A percentile compares a stretch with the other conserved stretches of the same genome.
Conservation (phyloP, 2,113 vertebrate genomes). For the Sebastes fasciatus region DNA sequence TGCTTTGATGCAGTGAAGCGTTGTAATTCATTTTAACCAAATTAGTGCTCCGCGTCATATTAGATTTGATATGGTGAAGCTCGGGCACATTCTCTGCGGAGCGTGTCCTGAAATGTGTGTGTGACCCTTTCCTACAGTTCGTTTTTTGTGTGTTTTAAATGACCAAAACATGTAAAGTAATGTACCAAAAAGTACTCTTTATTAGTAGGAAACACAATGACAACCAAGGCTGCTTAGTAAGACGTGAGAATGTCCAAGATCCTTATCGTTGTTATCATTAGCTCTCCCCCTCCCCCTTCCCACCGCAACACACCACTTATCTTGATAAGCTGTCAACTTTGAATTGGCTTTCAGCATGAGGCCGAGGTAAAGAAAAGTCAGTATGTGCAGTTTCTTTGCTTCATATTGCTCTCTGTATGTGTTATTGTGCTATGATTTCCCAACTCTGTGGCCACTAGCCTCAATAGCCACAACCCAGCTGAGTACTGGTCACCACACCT, state of each 20-base stretch:
- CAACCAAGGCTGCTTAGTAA: slow-evolving; percentile 1
- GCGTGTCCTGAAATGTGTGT: slow-evolving; percentile 11
- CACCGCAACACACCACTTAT: slow-evolving; percentile 27
- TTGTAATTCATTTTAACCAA: slow-evolving; percentile 65
- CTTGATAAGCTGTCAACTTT: slow-evolving; percentile 37
- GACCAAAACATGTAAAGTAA: neutral
- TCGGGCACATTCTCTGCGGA: slow-evolving; percentile 23
- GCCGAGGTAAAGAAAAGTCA: neutral
- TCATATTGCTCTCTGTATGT: slow-evolving; percentile 24
- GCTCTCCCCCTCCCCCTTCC: neutral
- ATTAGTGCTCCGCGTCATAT: slow-evolving; percentile 50
- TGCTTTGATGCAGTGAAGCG: slow-evolving; percentile 56
- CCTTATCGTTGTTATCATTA: slow-evolving; percentile 38
- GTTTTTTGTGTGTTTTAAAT: neutral
- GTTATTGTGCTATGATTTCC: slow-evolving; percentile 43
- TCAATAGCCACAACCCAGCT: slow-evolving; percentile 65
- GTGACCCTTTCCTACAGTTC: neutral
- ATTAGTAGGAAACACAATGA: slow-evolving; percentile 6
- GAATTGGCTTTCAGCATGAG: slow-evolving; percentile 12
- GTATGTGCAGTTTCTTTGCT: neutral
- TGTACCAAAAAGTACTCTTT: neutral
- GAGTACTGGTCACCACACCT: slow-evolving; percentile 70
- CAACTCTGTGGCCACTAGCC: slow-evolving; percentile 48
- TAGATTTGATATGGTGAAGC: slow-evolving; percentile 57
- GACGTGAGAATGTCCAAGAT: slow-evolving; percentile 31